Conservation (phyloP, 1,140 invertebrate species). For the Leucophenga varia region DNA sequence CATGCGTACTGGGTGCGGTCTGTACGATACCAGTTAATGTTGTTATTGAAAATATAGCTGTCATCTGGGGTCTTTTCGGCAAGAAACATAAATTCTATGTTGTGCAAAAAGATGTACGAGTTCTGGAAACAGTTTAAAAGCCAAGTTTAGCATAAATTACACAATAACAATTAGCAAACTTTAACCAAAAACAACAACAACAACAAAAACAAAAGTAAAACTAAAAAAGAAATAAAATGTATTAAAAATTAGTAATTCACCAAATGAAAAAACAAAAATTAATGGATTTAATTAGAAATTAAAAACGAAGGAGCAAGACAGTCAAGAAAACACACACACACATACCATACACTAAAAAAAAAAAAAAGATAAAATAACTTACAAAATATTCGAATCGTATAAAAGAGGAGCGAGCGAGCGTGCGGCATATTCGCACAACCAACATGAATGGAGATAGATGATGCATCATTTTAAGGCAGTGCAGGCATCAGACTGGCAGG, state of each 20-base stretch:
- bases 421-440: too few relatives aligned
- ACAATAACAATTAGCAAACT: background rate
- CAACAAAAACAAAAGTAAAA: too few relatives aligned
- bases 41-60: conserved; percentile 90
- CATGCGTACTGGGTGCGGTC: conserved; percentile 83
- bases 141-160: background rate
- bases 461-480: too few relatives aligned
- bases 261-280: conserved; percentile 11
- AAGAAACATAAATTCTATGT: conserved; percentile 96
- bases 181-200: conserved; percentile 2
- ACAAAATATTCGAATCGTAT: too few relatives aligned
- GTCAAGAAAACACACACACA: too few relatives aligned
- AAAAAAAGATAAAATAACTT: too few relatives aligned
- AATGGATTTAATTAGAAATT: too few relatives aligned
- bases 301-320: too few relatives aligned
- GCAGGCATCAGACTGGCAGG: too few relatives aligned
- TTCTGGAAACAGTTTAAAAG: conserved; percentile 42
- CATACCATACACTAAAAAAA: too few relatives aligned
- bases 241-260: conserved; percentile 8
- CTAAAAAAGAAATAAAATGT: conserved; percentile 6
- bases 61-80: conserved; percentile 88
- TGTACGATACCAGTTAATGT: conserved; percentile 89
- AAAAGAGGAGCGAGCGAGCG: too few relatives aligned
- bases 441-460: too few relatives aligned
- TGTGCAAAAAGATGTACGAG: conserved; percentile 84